phyloP scores from a whole-genome alignment of 2,888 invertebrate species.

The Cheilosia vernalis region DNA sequence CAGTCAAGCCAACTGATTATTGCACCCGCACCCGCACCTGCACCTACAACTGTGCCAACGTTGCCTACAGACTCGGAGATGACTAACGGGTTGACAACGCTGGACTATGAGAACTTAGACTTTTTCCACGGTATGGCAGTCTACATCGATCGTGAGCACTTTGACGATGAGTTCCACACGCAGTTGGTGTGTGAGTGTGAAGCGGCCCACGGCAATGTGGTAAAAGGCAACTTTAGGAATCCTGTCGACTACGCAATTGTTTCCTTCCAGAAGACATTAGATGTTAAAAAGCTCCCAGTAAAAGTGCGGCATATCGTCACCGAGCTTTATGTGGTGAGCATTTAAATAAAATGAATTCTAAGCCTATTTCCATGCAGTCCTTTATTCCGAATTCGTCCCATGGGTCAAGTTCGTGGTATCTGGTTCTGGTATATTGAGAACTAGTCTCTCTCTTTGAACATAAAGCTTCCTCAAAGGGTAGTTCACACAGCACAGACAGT shows the following conservation, averaged over 20 bases:
- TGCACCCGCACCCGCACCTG: not conserved
- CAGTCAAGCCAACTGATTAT: constrained; percentile 9
- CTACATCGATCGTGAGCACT: constrained; percentile 83
- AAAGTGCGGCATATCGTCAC: constrained; percentile 80
- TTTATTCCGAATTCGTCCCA: not conserved
- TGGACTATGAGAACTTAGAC: constrained; percentile 81
- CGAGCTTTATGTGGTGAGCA: constrained; percentile 81
- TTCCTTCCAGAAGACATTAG: constrained; percentile 83
- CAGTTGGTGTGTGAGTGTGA: constrained; percentile 84
- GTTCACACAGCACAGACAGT: too few relatives aligned
- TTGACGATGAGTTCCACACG: constrained; percentile 82
- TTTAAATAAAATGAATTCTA: not conserved
- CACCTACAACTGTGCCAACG: constrained; percentile 29
- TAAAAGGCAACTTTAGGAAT: constrained; percentile 84
- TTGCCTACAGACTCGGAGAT: constrained; percentile 76
- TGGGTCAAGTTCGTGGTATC: too few relatives aligned
- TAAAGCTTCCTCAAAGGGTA: too few relatives aligned
- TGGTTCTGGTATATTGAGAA: too few relatives aligned
- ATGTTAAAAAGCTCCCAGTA: constrained; percentile 78
- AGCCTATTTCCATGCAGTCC: too few relatives aligned
- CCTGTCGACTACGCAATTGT: constrained; percentile 88
- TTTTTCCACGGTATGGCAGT: constrained; percentile 80
- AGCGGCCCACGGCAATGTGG: constrained; percentile 85
- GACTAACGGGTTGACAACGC: constrained; percentile 75
- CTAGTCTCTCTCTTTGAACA: too few relatives aligned